Percentiles rank a stretch among this genome's conserved stretches.
Conservation (phyloP, 2,797 vertebrate species). For the Artibeus lituratus region DNA sequence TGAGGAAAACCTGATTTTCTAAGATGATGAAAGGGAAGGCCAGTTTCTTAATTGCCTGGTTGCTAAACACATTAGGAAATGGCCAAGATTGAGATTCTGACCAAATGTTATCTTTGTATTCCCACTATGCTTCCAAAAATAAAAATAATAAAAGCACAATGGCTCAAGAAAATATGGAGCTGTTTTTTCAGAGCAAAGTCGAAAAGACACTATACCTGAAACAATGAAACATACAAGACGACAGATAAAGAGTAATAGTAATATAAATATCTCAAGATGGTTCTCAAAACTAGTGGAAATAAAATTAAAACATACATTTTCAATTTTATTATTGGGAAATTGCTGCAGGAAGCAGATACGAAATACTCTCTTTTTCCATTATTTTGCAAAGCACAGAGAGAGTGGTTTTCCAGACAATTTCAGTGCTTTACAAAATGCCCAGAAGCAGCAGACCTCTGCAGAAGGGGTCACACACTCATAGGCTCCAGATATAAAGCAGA, state of each 20-base stretch:
- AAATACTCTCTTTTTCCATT: slow-evolving; percentile 48
- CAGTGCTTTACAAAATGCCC: slow-evolving; percentile 50
- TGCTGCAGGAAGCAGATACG: background rate
- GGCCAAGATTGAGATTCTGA: slow-evolving; percentile 39
- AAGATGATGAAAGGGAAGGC: slow-evolving; percentile 51
- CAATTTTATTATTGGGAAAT: background rate
- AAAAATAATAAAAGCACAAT: background rate
- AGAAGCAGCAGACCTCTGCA: slow-evolving; percentile 39
- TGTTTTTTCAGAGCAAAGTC: background rate
- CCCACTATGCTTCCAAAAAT: slow-evolving; percentile 32
- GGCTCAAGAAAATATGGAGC: slow-evolving; percentile 48
- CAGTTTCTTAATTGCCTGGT: slow-evolving; percentile 41
- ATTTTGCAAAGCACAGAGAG: slow-evolving; percentile 52
- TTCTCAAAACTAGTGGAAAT: slow-evolving; percentile 36
- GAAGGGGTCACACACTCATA: slow-evolving; percentile 57
- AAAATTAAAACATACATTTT: slow-evolving; percentile 54
- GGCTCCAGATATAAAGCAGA: slow-evolving; percentile 56
- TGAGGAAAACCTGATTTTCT: slow-evolving; percentile 55
- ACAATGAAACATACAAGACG: slow-evolving; percentile 26
- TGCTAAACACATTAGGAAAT: slow-evolving; percentile 45
- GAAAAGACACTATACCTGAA: background rate
- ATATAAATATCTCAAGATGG: background rate
- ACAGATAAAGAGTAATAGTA: background rate
- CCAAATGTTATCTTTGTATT: slow-evolving; percentile 21
- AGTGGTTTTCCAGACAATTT: slow-evolving; percentile 60